A percentile compares a stretch with the other conserved stretches of the same genome.
Evolutionary conservation across 2,888 invertebrate genomes (phyloP).

Genomic region (Nematopogon swammerdamellus): DNA sequence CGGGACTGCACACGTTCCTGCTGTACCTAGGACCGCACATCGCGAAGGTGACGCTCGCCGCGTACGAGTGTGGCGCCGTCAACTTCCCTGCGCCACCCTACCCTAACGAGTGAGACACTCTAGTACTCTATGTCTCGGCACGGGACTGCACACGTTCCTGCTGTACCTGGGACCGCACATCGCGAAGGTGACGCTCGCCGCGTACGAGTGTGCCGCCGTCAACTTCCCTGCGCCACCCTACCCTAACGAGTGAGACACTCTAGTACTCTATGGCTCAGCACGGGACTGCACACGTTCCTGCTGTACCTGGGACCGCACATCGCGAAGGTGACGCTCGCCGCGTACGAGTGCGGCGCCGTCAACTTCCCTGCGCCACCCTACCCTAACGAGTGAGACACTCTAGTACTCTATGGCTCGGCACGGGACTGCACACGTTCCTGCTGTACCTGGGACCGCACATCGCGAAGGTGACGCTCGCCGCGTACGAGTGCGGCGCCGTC

Average conservation of each 20-base stretch:
- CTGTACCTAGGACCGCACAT: constrained; percentile 99
- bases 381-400: constrained; percentile 82
- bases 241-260: constrained; percentile 82
- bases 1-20: constrained; percentile 95
- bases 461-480: constrained; percentile 96
- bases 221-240: constrained; percentile 98
- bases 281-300: constrained; percentile 95
- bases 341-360: constrained; percentile 92
- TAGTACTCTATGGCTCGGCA: background rate
- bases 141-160: constrained; percentile 95
- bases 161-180: constrained; percentile 99
- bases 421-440: constrained; percentile 97
- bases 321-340: constrained; percentile 96
- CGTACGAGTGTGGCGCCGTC: constrained; percentile 92
- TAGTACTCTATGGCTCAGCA: background rate
- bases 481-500: constrained; percentile 92
- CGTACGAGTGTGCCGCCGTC: constrained; percentile 92
- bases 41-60: constrained; percentile 96
- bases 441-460: constrained; percentile 98
- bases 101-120: constrained; percentile 82
- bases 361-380: constrained; percentile 98
- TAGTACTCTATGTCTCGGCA: background rate
- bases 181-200: constrained; percentile 96
- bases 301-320: constrained; percentile 99
- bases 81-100: constrained; percentile 98